Percentiles rank a stretch among this genome's conserved stretches.
Evolutionary conservation across 2,888 invertebrate species (phyloP).

Genomic region (Lasioglossum pauxillum): DNA sequence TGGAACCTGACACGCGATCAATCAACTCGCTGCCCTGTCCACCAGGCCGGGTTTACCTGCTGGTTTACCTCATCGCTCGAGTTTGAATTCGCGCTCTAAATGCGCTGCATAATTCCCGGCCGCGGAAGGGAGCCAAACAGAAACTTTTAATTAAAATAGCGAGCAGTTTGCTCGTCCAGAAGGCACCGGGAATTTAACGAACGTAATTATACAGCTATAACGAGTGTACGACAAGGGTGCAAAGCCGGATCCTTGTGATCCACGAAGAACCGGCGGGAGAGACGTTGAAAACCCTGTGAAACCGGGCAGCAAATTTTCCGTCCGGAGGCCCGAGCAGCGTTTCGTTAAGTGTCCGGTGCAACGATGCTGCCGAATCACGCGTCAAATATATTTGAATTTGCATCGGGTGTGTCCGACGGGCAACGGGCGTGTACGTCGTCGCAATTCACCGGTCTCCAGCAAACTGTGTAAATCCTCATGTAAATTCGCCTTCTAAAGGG

Average conservation of each 20-base stretch:
- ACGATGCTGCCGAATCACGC: constrained; percentile 41
- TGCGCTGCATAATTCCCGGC: constrained; percentile 49
- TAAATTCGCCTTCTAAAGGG: constrained; percentile 69
- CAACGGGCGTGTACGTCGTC: neutral
- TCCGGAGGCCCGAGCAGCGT: neutral
- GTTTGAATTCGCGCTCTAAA: constrained; percentile 63
- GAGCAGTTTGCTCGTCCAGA: constrained; percentile 35
- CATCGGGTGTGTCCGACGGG: constrained; percentile 6
- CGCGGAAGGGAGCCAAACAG: constrained; percentile 40
- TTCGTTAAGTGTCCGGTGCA: constrained; percentile 16
- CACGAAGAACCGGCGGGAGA: neutral
- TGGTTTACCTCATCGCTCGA: constrained; percentile 62
- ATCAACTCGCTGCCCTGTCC: constrained; percentile 81
- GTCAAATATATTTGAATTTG: constrained; percentile 62
- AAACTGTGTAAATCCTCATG: constrained; percentile 69
- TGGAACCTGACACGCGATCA: constrained; percentile 83
- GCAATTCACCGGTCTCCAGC: constrained; percentile 35
- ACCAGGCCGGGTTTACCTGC: constrained; percentile 66
- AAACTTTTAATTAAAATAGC: constrained; percentile 62
- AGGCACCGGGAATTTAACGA: constrained; percentile 51
- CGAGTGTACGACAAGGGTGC: constrained; percentile 14
- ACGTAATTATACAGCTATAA: constrained; percentile 37
- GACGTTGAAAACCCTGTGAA: neutral
- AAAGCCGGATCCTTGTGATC: neutral
- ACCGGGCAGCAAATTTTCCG: neutral